Conservation (phyloP, 2,797 vertebrate genomes). For the Caiman crocodilus region DNA sequence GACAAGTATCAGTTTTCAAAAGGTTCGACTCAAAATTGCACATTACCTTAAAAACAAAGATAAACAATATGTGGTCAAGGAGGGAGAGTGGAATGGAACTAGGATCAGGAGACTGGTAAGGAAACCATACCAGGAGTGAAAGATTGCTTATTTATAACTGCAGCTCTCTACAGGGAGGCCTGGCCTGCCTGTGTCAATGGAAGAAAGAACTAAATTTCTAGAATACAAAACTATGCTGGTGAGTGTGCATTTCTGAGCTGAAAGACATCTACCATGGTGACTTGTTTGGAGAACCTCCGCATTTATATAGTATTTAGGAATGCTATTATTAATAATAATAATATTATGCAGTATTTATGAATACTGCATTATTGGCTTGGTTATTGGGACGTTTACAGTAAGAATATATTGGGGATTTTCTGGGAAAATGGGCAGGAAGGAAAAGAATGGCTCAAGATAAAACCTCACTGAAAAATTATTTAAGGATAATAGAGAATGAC, state of each 20-base stretch:
- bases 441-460: neutral
- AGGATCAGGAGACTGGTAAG: neutral
- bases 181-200: constrained; percentile 4
- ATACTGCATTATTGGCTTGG: neutral
- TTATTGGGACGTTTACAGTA: neutral
- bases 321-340: too few species aligned
- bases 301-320: neutral
- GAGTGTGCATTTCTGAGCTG: neutral
- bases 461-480: neutral
- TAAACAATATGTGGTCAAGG: neutral
- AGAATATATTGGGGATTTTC: neutral
- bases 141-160: neutral
- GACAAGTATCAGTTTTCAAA: neutral
- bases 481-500: neutral
- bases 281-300: neutral
- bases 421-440: neutral
- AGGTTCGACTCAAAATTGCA: neutral
- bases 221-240: neutral
- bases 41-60: neutral
- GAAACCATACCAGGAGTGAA: neutral
- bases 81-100: neutral
- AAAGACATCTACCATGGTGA: neutral
- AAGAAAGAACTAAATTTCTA: neutral
- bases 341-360: neutral
- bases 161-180: neutral